Conservation (phyloP, 2,888 invertebrate genomes). For the Drosophila paracracens region DNA sequence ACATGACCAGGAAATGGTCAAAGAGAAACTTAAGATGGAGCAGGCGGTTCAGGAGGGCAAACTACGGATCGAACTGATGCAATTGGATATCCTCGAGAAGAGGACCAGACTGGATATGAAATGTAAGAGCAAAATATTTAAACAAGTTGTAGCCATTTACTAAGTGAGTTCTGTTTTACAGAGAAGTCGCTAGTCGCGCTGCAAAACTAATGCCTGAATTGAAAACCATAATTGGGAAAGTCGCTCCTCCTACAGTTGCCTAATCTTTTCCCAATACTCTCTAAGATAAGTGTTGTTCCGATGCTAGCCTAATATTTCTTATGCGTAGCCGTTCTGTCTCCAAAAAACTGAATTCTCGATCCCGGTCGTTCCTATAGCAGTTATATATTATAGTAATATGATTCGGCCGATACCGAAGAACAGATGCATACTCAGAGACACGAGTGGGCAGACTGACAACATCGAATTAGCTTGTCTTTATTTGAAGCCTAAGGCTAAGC, state of each 20-base stretch:
- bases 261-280: not conserved
- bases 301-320: not conserved
- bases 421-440: not conserved
- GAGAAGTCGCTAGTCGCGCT: not conserved
- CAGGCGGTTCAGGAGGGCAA: slow-evolving; percentile 33
- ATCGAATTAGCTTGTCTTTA: not conserved
- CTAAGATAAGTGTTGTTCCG: not conserved
- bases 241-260: not conserved
- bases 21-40: slow-evolving; percentile 34
- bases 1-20: slow-evolving; percentile 30
- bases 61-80: slow-evolving; percentile 21
- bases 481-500: not conserved
- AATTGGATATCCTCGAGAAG: slow-evolving; percentile 23
- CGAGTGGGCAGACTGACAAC: not conserved
- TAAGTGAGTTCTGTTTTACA: not conserved
- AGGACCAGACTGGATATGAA: slow-evolving; percentile 13
- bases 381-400: not conserved
- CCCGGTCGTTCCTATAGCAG: slow-evolving; percentile 1
- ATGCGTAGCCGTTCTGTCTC: not conserved
- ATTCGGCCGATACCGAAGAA: not conserved
- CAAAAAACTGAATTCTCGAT: not conserved
- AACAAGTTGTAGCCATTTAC: not conserved
- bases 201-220: not conserved
- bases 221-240: not conserved
- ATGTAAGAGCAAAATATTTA: slow-evolving; percentile 1